Conservation (phyloP, 2,797 vertebrate genomes). For the Alca torda region DNA sequence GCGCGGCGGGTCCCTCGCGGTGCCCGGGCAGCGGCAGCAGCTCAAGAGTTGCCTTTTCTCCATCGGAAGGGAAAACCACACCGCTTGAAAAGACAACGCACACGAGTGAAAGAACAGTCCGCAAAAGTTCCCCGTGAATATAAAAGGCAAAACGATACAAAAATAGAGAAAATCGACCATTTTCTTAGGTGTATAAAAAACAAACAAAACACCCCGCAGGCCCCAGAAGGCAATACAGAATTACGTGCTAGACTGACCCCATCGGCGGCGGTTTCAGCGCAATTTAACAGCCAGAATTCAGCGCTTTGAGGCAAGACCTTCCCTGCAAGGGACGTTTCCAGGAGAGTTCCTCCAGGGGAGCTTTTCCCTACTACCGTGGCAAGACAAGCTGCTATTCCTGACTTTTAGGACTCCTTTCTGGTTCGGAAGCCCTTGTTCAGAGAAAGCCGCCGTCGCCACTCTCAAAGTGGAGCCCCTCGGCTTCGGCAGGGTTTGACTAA, state of each 20-base stretch:
- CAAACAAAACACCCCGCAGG: not conserved
- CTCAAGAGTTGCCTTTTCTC: conserved; percentile 39
- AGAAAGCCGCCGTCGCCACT: not conserved
- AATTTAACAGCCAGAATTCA: not conserved
- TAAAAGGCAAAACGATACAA: conserved; percentile 78
- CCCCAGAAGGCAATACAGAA: not conserved
- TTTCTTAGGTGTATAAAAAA: conserved; percentile 51
- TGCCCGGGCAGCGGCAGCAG: conserved; percentile 41
- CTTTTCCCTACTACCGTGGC: not conserved
- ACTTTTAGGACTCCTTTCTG: not conserved
- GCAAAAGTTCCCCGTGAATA: conserved; percentile 67
- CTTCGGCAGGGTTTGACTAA: not conserved
- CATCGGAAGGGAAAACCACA: conserved; percentile 48
- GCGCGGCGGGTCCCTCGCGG: not conserved
- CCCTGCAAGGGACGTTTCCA: not conserved
- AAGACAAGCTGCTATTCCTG: not conserved
- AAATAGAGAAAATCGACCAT: conserved; percentile 73
- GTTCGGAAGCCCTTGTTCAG: not conserved
- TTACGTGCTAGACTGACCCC: not conserved
- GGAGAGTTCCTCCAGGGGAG: not conserved
- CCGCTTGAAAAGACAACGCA: conserved; percentile 19
- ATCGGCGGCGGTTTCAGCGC: not conserved
- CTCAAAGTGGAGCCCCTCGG: not conserved
- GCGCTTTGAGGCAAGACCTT: not conserved
- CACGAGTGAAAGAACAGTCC: conserved; percentile 60